These are phyloP conservation scores for Troides aeacus DNA, from an alignment of 2,888 invertebrate genomes.

Conservation along the genomic window DNA sequence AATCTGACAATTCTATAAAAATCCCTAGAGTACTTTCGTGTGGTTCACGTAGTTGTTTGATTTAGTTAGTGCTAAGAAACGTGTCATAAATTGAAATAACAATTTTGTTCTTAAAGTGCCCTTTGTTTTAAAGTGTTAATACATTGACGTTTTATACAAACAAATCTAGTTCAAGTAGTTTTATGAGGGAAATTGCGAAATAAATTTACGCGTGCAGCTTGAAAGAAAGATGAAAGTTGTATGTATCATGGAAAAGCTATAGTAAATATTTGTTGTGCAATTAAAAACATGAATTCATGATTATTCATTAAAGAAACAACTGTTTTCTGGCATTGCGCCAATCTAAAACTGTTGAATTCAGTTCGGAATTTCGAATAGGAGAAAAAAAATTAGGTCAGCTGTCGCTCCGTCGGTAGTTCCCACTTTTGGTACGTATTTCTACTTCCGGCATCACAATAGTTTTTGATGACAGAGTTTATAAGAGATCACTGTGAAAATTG, in stretches of 20 bases:
- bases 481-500: background rate
- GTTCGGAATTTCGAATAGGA: conserved; percentile 4
- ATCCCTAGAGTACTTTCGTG: conserved; percentile 2
- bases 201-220: background rate
- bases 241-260: background rate
- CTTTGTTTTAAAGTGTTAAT: background rate
- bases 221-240: background rate
- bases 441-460: background rate
- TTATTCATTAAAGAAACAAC: conserved; percentile 14
- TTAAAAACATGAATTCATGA: conserved; percentile 17
- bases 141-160: background rate
- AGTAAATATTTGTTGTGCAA: conserved; percentile 3
- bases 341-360: conserved; percentile 21
- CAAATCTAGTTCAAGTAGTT: background rate
- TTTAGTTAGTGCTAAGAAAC: conserved; percentile 4
- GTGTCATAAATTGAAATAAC: conserved; percentile 4
- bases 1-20: conserved; percentile 13
- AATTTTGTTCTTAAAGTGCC: background rate
- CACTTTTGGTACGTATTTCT: conserved; percentile 18
- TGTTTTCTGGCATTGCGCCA: conserved; percentile 26
- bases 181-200: background rate
- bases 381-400: conserved; percentile 21
- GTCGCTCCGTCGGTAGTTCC: conserved; percentile 16
- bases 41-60: conserved; percentile 2
- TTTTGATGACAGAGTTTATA: background rate